Percentiles rank a stretch among this genome's conserved stretches.
Conservation (phyloP, 2,113 vertebrate species). For the Mirza zaza region DNA sequence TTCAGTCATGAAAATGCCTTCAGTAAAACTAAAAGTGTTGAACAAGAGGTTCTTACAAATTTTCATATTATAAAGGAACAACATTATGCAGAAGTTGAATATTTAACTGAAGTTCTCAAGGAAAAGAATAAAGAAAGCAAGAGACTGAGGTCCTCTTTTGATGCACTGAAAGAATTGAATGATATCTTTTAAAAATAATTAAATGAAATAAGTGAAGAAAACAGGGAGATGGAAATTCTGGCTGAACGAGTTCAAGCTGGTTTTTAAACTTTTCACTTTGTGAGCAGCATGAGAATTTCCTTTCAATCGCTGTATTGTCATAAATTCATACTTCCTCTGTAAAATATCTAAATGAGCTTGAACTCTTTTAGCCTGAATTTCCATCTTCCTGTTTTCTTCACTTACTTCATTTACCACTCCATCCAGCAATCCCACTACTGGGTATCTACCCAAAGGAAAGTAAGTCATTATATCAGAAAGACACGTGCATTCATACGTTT, state of each 20-base stretch:
- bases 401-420: constrained; percentile 83
- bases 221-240: no score
- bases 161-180: constrained; percentile 90
- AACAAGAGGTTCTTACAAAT: constrained; percentile 85
- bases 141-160: constrained; percentile 91
- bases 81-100: constrained; percentile 85
- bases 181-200: constrained; percentile 92
- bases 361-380: constrained; percentile 87
- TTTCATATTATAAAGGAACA: constrained; percentile 82
- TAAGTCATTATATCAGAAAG: no score
- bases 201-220: background rate
- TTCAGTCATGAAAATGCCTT: constrained; percentile 86
- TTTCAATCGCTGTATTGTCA: constrained; percentile 81
- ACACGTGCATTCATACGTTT: no score
- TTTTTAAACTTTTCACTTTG: constrained; percentile 80
- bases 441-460: no score
- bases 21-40: constrained; percentile 84
- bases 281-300: constrained; percentile 65
- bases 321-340: constrained; percentile 89
- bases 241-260: no score
- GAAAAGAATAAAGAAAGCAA: constrained; percentile 91
- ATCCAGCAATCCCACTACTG: no score
- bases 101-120: constrained; percentile 87
- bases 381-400: constrained; percentile 90
- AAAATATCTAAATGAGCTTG: constrained; percentile 93